phyloP scores from a whole-genome alignment of 2,888 invertebrate genomes.

The Drosophila macrothrix region DNA sequence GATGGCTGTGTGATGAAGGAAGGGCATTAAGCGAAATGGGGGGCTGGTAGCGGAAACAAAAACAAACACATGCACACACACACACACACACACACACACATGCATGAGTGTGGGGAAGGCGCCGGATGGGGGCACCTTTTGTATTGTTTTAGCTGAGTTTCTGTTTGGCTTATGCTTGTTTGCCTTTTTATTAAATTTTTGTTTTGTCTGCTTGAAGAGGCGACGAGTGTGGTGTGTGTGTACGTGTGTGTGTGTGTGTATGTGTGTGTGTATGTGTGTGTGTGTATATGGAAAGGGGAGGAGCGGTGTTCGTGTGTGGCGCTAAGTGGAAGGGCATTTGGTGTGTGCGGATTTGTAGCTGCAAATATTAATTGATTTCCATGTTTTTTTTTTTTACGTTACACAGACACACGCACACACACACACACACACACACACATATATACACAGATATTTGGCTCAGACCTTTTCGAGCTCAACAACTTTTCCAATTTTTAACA shows the following conservation, averaged over 20 bases:
- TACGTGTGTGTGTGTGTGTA: background rate
- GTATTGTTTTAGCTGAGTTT: constrained; percentile 48
- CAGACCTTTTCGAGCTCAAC: background rate
- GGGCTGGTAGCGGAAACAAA: background rate
- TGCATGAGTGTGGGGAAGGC: background rate
- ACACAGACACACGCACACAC: background rate
- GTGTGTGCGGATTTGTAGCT: constrained; percentile 10
- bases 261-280: background rate
- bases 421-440: background rate
- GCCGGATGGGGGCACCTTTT: constrained; percentile 17
- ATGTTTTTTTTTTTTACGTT: constrained; percentile 14
- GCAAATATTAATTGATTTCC: constrained; percentile 60
- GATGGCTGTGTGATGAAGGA: background rate
- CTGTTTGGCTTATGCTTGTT: constrained; percentile 40
- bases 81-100: background rate
- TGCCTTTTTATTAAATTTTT: constrained; percentile 55
- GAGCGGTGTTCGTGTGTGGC: background rate
- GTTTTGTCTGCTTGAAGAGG: constrained; percentile 5
- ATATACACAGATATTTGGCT: background rate
- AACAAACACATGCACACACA: constrained; percentile 4
- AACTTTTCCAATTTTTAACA: constrained; percentile 9
- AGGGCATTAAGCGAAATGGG: background rate
- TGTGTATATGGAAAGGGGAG: background rate
- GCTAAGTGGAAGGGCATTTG: constrained; percentile 2
- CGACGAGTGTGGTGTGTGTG: constrained; percentile 1